phyloP scores from a whole-genome alignment of 1,140 invertebrate species.

The Platyura marginata region DNA sequence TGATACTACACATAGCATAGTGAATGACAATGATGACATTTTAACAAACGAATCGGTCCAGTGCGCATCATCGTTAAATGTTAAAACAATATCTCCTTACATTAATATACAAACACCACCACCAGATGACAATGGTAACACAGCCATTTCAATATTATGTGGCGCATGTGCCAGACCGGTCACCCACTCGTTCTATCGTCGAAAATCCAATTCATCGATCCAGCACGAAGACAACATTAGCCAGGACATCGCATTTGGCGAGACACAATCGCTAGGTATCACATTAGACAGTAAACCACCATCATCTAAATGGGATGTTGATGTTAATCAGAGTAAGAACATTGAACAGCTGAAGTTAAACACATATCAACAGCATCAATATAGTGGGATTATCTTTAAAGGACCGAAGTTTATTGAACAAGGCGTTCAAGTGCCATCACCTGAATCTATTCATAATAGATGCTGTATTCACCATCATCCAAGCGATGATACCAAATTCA shows the following conservation, averaged over 20 bases:
- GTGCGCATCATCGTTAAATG: not conserved
- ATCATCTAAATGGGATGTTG: not conserved
- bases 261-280: not conserved
- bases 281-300: not conserved
- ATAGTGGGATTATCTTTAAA: not conserved
- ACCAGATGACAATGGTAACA: not conserved
- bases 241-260: not conserved
- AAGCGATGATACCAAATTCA: not conserved
- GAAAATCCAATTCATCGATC: not conserved
- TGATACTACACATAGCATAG: not conserved
- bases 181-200: not conserved
- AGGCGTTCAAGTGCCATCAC: not conserved
- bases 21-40: not conserved
- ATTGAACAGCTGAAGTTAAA: not conserved
- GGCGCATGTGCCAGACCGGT: not conserved
- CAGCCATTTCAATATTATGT: not conserved
- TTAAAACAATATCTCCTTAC: not conserved
- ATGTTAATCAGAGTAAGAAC: not conserved
- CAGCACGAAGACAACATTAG: not conserved
- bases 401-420: not conserved
- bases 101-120: not conserved
- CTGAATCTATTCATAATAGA: not conserved
- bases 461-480: not conserved
- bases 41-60: not conserved
- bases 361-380: not conserved